A percentile compares a stretch with the other conserved stretches of the same genome.
Evolutionary conservation across 2,113 vertebrate genomes (phyloP).

Genomic region (Corythaeola cristata): DNA sequence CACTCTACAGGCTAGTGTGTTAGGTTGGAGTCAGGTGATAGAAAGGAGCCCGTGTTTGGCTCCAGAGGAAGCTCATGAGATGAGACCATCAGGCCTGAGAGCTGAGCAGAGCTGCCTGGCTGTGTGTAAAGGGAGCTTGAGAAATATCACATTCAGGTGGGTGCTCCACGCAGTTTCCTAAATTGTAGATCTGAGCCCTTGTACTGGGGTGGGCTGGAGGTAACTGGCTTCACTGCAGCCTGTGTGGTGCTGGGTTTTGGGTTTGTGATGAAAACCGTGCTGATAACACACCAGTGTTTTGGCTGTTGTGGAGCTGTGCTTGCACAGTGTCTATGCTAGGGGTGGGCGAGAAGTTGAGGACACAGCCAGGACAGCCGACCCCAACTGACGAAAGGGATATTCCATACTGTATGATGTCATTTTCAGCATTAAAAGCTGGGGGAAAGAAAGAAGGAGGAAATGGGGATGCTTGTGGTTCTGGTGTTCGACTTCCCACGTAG

Average conservation of each 20-base stretch:
- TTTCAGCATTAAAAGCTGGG: neutral
- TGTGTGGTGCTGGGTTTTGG: neutral
- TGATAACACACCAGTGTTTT: neutral
- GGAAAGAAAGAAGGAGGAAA: neutral
- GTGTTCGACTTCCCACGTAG: neutral
- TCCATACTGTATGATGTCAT: neutral
- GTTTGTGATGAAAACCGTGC: neutral
- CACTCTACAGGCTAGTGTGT: neutral
- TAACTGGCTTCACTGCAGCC: neutral
- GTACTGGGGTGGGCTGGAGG: neutral
- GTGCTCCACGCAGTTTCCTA: neutral
- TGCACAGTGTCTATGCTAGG: neutral
- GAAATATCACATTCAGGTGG: neutral
- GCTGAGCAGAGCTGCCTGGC: neutral
- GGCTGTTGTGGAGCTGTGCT: neutral
- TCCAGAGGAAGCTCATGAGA: neutral
- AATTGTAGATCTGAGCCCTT: neutral
- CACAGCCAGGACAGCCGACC: neutral
- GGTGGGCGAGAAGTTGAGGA: neutral
- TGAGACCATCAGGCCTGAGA: neutral
- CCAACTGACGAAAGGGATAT: neutral
- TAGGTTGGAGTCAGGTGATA: neutral
- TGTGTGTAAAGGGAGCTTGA: neutral
- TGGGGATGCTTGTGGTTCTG: neutral
- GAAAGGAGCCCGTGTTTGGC: neutral